These are phyloP conservation scores for Epinephelus coioides DNA, from an alignment of 2,797 vertebrate species.

Conservation along the genomic window DNA sequence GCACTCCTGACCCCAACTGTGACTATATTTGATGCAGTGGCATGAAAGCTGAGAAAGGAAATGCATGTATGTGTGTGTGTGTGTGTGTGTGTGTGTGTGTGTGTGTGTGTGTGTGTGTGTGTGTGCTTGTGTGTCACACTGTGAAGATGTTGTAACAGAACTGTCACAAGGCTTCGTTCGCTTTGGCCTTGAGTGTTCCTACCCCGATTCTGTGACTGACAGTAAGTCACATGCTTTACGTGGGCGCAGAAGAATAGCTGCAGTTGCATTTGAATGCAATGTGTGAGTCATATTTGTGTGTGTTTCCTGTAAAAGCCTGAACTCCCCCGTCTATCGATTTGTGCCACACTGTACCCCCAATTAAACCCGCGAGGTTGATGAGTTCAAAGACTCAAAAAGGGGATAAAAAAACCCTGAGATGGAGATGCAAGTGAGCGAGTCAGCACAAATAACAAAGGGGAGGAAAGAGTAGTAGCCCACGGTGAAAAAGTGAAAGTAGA, in stretches of 20 bases:
- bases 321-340: constrained; percentile 74
- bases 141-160: constrained; percentile 69
- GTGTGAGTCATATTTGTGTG: constrained; percentile 70
- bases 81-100: constrained; percentile 27
- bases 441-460: constrained; percentile 27
- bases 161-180: constrained; percentile 68
- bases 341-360: constrained; percentile 66
- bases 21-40: constrained; percentile 45
- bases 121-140: constrained; percentile 38
- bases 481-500: constrained; percentile 50
- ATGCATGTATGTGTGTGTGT: constrained; percentile 10
- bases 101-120: constrained; percentile 3
- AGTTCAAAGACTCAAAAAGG: constrained; percentile 54
- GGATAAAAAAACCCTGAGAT: not conserved
- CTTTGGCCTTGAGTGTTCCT: constrained; percentile 58
- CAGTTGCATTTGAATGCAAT: constrained; percentile 53
- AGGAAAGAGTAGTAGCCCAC: constrained; percentile 12
- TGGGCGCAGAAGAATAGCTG: constrained; percentile 62
- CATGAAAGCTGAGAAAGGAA: constrained; percentile 49
- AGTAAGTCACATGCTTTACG: constrained; percentile 61
- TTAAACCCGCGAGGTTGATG: constrained; percentile 65
- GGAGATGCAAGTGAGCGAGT: constrained; percentile 17
- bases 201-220: constrained; percentile 57
- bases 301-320: constrained; percentile 52
- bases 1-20: constrained; percentile 52